Evolutionary conservation across 2,888 invertebrate genomes (phyloP).

Genomic region (Sphaerophoria taeniata): DNA sequence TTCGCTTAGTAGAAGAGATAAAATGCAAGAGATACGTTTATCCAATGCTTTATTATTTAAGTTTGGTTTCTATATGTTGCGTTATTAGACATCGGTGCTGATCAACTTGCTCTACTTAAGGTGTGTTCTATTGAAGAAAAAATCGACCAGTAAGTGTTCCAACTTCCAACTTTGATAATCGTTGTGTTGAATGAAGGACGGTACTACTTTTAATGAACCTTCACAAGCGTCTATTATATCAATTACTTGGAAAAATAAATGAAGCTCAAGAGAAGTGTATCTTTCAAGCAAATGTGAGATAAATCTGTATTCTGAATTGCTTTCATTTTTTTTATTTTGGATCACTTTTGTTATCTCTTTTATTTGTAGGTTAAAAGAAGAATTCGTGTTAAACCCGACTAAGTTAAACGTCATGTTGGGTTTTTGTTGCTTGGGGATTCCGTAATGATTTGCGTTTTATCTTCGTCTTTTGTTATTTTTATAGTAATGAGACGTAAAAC

Average conservation of each 20-base stretch:
- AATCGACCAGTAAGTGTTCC: conserved; percentile 39
- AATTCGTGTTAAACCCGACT: conserved; percentile 53
- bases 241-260: conserved; percentile 57
- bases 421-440: conserved; percentile 54
- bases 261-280: conserved; percentile 30
- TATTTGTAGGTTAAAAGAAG: conserved; percentile 9
- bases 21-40: conserved; percentile 52
- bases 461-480: conserved; percentile 34
- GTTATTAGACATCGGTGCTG: conserved; percentile 31
- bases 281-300: conserved; percentile 59
- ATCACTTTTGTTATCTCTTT: conserved; percentile 11
- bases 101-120: conserved; percentile 64
- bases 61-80: conserved; percentile 7
- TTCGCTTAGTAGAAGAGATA: conserved; percentile 64
- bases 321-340: neutral
- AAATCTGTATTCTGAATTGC: conserved; percentile 66
- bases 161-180: neutral
- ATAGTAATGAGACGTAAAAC: conserved; percentile 48
- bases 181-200: neutral
- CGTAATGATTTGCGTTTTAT: conserved; percentile 56
- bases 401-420: conserved; percentile 38
- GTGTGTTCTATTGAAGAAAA: conserved; percentile 1
- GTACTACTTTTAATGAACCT: conserved; percentile 30
- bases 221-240: conserved; percentile 69
- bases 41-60: conserved; percentile 5